Evolutionary conservation across 2,888 invertebrate genomes (phyloP), one percentile per base, ranked within the genome.

Genomic region (Protula sp.): DNA sequence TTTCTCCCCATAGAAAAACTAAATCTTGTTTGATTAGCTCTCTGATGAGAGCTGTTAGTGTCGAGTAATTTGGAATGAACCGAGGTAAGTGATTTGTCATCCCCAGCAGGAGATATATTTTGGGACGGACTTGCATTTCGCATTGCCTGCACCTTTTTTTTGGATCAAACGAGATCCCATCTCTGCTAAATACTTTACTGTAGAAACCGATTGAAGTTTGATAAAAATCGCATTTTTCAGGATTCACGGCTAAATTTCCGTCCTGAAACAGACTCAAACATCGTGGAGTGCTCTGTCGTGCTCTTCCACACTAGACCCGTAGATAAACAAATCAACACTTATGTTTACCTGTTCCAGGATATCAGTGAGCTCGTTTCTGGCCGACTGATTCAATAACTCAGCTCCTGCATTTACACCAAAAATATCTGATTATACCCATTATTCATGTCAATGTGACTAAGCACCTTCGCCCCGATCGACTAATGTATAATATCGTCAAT

Each of bases 151-250:
- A n/a, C n/a, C n/a, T n/a, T n/a, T n/a, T n/a, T n/a, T n/a, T n/a
- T n/a, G n/a, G n/a, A n/a, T n/a, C n/a, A n/a, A n/a, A n/a, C n/a
- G n/a, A n/a, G n/a, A n/a, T n/a, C n/a, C n/a, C n/a, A n/a, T n/a
- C n/a, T n/a, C n/a, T n/a, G 9, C 24, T 22, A 27, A 61, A 55
- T 26, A 24, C 29, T 24, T 51, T 22, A 19, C 60, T 58, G 29
- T 47, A 59, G 31, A 61, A 61, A 3, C 3, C 47, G 45, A 57
- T 26, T 14, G 4, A 3, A 4, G n/a, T 31, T 47, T 30, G 3
- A n/a, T 48, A 31, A 22, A 68, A 74, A 26, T 58, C 54, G 62
- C 78, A 80, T 66, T 80, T 80, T 2, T 72, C 55, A 29, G 54
- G n/a, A n/a, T n/a, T n/a, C n/a, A n/a, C n/a, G n/a, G n/a, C n/a